phyloP scores from a whole-genome alignment of 2,888 invertebrate species.

The Phengaris alcon region DNA sequence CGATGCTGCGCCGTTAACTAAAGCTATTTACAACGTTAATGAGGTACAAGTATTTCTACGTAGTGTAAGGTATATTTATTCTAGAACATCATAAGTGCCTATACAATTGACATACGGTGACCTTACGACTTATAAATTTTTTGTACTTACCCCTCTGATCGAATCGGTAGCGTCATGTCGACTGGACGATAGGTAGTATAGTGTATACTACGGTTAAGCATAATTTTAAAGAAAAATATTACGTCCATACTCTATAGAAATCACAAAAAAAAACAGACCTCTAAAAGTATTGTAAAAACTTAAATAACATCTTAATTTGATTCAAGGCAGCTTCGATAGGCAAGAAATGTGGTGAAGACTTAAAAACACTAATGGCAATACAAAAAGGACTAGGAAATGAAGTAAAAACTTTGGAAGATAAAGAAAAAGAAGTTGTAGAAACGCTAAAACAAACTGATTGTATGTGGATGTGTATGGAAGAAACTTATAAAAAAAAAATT shows the following conservation, averaged over 20 bases:
- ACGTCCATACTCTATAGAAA: too few relatives aligned
- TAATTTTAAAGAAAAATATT: too few relatives aligned
- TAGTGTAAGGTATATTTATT: too few relatives aligned
- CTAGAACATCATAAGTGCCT: too few relatives aligned
- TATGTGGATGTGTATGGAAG: conserved; percentile 77
- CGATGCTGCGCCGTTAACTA: conserved; percentile 48
- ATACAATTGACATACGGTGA: too few relatives aligned
- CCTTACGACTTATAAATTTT: too few relatives aligned
- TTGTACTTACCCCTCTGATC: too few relatives aligned
- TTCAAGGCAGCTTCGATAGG: conserved; percentile 59
- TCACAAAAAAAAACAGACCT: too few relatives aligned
- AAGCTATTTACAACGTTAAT: conserved; percentile 57
- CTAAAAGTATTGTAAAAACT: too few relatives aligned
- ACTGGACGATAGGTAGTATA: too few relatives aligned
- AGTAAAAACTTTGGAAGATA: conserved; percentile 78
- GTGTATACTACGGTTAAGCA: too few relatives aligned
- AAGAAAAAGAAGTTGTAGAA: conserved; percentile 76
- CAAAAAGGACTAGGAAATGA: conserved; percentile 74
- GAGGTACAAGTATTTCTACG: conserved; percentile 45
- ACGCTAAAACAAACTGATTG: conserved; percentile 78
- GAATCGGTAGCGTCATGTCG: too few relatives aligned
- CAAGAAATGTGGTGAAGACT: conserved; percentile 56
- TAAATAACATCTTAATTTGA: neutral
- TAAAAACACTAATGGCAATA: conserved; percentile 72
- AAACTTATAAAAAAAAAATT: conserved; percentile 65